A percentile compares a stretch with the other conserved stretches of the same genome.
Evolutionary conservation across 2,113 vertebrate genomes (phyloP).

Genomic region (Eptesicus fuscus): DNA sequence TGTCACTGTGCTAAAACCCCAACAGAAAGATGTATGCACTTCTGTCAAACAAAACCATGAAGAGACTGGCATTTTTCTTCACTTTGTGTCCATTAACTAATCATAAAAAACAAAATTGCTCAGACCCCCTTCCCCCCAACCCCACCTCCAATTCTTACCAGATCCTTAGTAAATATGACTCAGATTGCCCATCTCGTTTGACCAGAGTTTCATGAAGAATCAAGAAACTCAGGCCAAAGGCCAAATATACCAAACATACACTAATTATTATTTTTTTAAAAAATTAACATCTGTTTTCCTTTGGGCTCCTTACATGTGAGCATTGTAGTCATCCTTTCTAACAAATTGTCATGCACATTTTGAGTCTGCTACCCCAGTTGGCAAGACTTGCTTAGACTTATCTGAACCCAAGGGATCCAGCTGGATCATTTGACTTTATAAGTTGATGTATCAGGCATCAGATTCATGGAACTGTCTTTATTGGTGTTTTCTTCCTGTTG

Average conservation of each 20-base stretch:
- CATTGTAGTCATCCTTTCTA: neutral
- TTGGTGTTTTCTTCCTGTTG: neutral
- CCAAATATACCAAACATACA: neutral
- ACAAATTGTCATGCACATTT: neutral
- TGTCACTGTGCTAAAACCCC: neutral
- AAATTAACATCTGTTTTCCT: neutral
- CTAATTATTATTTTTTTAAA: too few relatives aligned
- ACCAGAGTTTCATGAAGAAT: neutral
- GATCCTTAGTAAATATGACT: neutral
- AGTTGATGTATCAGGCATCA: neutral
- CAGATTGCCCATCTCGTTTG: neutral
- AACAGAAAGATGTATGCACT: neutral
- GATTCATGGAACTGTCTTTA: neutral
- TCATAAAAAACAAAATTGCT: neutral
- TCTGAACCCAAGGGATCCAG: neutral
- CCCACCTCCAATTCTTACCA: neutral
- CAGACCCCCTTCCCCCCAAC: accelerated
- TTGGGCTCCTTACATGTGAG: neutral
- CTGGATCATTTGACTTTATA: neutral
- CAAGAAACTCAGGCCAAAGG: neutral
- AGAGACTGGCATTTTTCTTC: neutral
- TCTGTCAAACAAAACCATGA: neutral
- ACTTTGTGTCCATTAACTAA: neutral
- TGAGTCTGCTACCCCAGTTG: neutral
- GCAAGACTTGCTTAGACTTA: neutral